Conservation (phyloP, 1,140 invertebrate genomes). For the Drosophila pallidifrons region DNA sequence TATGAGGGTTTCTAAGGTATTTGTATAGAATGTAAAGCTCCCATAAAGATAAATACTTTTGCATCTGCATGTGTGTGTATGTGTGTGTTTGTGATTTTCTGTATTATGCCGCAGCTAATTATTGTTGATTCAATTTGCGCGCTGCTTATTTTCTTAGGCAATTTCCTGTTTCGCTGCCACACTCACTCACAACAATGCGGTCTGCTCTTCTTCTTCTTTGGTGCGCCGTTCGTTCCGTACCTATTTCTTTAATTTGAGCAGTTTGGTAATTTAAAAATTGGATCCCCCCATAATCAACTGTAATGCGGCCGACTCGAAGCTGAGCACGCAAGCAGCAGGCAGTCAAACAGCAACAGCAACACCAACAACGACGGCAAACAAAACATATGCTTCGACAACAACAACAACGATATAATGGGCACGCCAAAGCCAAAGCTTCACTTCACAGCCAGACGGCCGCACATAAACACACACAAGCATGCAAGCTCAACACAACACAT, state of each 20-base stretch:
- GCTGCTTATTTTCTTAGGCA: conserved; percentile 42
- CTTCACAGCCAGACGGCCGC: conserved; percentile 58
- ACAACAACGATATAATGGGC: conserved; percentile 39
- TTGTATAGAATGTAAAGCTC: conserved; percentile 2
- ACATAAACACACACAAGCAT: conserved; percentile 28
- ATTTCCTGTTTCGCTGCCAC: conserved; percentile 58
- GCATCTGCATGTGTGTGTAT: neutral
- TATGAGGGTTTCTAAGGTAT: neutral
- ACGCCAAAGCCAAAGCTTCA: conserved; percentile 49
- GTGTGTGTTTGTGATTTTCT: conserved; percentile 10
- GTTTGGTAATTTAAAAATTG: conserved; percentile 80
- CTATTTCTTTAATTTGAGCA: conserved; percentile 75
- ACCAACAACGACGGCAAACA: conserved; percentile 36
- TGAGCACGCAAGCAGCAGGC: conserved; percentile 70
- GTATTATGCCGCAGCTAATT: conserved; percentile 39
- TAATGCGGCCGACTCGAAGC: conserved; percentile 73
- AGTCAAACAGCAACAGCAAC: conserved; percentile 51
- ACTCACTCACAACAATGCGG: conserved; percentile 22
- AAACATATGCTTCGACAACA: conserved; percentile 63
- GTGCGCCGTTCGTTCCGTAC: conserved; percentile 36
- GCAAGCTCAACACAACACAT: neutral
- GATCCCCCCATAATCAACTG: conserved; percentile 71
- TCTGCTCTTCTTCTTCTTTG: conserved; percentile 8
- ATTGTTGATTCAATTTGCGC: conserved; percentile 48
- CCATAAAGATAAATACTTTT: neutral